Conservation (phyloP, 2,797 vertebrate species). For the Nothura maculosa region DNA sequence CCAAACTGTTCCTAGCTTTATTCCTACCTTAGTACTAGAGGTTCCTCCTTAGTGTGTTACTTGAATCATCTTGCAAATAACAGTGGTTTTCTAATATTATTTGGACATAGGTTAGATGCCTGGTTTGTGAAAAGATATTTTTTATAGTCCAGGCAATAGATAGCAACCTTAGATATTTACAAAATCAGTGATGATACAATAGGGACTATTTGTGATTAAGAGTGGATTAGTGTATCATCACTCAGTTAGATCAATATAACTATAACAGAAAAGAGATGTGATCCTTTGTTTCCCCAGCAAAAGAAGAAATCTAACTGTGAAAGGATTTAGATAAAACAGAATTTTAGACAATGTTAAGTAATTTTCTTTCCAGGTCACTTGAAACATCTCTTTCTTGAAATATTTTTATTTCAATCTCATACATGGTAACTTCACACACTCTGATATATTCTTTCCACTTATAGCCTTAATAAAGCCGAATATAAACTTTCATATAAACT, state of each 20-base stretch:
- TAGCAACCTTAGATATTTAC: neutral
- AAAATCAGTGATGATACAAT: neutral
- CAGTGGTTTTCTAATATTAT: neutral
- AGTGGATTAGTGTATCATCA: neutral
- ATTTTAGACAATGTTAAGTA: neutral
- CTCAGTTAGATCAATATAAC: neutral
- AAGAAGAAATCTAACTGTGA: neutral
- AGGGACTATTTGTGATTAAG: too few relatives aligned
- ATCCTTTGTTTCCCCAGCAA: neutral
- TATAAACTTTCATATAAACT: neutral
- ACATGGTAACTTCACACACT: neutral
- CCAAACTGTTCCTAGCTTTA: neutral
- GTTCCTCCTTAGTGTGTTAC: neutral
- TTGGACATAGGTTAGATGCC: neutral
- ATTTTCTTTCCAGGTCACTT: neutral
- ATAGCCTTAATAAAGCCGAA: neutral
- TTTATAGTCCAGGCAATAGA: neutral
- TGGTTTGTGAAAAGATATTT: neutral
- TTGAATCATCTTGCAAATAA: neutral
- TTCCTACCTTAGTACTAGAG: neutral
- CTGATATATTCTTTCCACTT: neutral
- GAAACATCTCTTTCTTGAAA: neutral
- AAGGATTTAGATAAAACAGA: neutral
- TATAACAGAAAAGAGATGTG: neutral
- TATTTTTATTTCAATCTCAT: neutral